Evolutionary conservation across 2,797 vertebrate genomes (phyloP).

Genomic region (Avahi laniger): DNA sequence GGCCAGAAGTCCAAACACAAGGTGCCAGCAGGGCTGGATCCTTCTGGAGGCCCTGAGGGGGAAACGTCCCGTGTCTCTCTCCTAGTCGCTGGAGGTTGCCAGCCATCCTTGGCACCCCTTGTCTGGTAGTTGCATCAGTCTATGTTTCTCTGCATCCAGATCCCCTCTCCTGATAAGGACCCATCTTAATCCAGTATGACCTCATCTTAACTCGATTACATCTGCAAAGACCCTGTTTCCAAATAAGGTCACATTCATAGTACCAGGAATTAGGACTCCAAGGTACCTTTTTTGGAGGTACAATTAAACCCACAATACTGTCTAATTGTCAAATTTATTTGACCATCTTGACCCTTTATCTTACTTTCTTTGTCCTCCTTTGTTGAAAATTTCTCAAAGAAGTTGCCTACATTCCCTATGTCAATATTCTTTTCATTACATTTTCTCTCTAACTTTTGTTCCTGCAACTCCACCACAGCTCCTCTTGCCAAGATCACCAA

Average conservation of each 20-base stretch:
- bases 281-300: neutral
- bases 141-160: neutral
- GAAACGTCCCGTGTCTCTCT: neutral
- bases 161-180: neutral
- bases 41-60: too few species aligned
- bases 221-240: neutral
- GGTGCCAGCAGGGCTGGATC: fast-evolving
- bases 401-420: neutral
- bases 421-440: neutral
- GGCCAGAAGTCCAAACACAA: neutral
- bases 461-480: neutral
- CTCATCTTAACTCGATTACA: neutral
- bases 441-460: neutral
- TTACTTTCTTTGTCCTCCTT: neutral
- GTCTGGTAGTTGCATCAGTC: fast-evolving
- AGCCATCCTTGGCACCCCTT: too few species aligned
- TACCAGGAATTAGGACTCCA: neutral
- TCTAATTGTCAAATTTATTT: neutral
- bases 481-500: neutral
- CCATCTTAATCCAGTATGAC: neutral
- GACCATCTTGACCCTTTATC: neutral
- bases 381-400: neutral
- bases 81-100: neutral
- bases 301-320: neutral
- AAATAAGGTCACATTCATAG: neutral